Conservation (phyloP, 2,888 invertebrate genomes). For the Thalpophila matura region DNA sequence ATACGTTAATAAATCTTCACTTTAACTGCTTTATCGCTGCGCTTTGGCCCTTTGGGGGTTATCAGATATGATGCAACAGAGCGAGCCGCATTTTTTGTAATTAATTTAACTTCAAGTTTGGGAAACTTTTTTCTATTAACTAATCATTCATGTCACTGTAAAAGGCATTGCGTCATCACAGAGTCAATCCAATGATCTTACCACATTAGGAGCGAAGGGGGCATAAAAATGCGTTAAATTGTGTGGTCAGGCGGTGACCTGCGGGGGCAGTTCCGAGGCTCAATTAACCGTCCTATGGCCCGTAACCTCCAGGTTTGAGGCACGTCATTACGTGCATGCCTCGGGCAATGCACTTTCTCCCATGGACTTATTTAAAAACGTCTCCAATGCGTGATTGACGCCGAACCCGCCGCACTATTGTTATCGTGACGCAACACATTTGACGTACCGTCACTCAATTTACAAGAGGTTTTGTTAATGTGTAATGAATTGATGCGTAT, state of each 20-base stretch:
- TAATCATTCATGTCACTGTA: conserved; percentile 59
- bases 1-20: conserved; percentile 56
- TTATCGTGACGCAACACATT: conserved; percentile 85
- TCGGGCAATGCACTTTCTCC: conserved; percentile 84
- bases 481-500: conserved; percentile 89
- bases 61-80: conserved; percentile 40
- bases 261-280: conserved; percentile 68
- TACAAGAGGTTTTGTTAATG: conserved; percentile 86
- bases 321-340: conserved; percentile 63
- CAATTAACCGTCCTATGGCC: conserved; percentile 77
- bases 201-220: conserved; percentile 54
- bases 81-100: conserved; percentile 3
- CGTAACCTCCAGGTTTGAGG: conserved; percentile 41
- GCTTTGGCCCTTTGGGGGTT: conserved; percentile 48
- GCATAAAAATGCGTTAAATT: conserved; percentile 59
- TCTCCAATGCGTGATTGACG: conserved; percentile 88
- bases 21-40: conserved; percentile 58
- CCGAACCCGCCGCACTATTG: conserved; percentile 81
- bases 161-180: conserved; percentile 44
- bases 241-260: conserved; percentile 73
- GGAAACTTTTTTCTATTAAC: conserved; percentile 33
- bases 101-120: conserved; percentile 20
- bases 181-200: conserved; percentile 68
- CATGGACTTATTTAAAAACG: conserved; percentile 88
- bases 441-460: conserved; percentile 87